Conservation (phyloP, 2,888 invertebrate genomes). For the Argyresthia goedartella region DNA sequence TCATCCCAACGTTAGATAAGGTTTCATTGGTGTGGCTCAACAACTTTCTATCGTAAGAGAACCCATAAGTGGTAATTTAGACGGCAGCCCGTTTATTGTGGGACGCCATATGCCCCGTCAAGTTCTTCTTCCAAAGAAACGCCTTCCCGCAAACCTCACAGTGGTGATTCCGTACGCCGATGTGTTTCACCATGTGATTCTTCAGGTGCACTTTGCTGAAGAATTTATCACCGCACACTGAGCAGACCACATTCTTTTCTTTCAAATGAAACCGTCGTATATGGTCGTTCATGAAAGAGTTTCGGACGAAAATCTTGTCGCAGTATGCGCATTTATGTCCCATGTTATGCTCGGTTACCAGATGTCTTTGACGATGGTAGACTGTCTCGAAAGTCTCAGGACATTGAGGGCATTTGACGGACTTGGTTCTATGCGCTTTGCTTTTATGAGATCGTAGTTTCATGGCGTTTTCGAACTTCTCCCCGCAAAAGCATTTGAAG, state of each 20-base stretch:
- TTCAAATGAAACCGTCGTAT: conserved; percentile 50
- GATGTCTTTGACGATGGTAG: conserved; percentile 48
- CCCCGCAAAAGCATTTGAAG: conserved; percentile 38
- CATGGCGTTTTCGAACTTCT: conserved; percentile 54
- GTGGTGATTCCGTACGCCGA: conserved; percentile 59
- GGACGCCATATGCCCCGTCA: conserved; percentile 37
- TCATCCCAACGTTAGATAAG: background rate
- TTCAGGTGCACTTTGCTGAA: conserved; percentile 62
- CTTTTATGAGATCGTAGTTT: conserved; percentile 62
- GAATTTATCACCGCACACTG: conserved; percentile 54
- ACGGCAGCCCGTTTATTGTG: conserved; percentile 2
- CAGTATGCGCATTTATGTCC: conserved; percentile 58
- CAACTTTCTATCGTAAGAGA: background rate
- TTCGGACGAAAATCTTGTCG: conserved; percentile 52
- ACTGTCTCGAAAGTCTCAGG: conserved; percentile 44
- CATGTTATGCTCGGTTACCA: conserved; percentile 43
- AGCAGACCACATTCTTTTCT: conserved; percentile 46
- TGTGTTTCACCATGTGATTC: conserved; percentile 61
- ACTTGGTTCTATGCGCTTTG: conserved; percentile 53
- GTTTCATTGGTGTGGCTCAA: background rate
- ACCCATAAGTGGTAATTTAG: background rate
- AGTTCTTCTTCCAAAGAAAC: conserved; percentile 55
- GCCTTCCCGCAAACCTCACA: conserved; percentile 54
- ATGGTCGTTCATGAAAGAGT: conserved; percentile 62
- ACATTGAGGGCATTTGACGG: conserved; percentile 62